Conservation (phyloP, 2,888 invertebrate species). For the Endotricha flammealis region DNA sequence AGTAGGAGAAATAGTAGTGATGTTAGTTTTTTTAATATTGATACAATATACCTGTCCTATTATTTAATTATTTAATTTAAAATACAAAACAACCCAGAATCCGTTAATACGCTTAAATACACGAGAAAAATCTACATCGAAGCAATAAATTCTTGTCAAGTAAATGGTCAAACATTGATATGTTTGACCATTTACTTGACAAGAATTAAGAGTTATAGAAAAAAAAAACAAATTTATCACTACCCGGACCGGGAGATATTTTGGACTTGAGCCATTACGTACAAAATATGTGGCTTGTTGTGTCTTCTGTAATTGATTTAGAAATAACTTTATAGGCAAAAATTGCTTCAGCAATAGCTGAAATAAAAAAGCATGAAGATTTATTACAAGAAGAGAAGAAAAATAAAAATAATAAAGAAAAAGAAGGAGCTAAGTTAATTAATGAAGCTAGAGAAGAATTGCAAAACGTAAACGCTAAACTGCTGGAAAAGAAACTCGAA, state of each 20-base stretch:
- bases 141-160: too few species aligned
- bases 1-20: constrained; percentile 42
- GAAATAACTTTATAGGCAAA: constrained; percentile 30
- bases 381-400: constrained; percentile 31
- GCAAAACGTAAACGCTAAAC: constrained; percentile 46
- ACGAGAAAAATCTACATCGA: too few species aligned
- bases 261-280: too few species aligned
- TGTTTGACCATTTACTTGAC: too few species aligned
- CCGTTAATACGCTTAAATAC: too few species aligned
- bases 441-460: constrained; percentile 57
- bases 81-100: too few species aligned
- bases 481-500: constrained; percentile 56
- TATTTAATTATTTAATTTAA: too few species aligned
- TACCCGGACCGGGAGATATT: too few species aligned
- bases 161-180: too few species aligned
- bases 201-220: too few species aligned
- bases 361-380: constrained; percentile 32
- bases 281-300: neutral
- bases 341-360: constrained; percentile 28
- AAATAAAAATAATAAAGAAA: constrained; percentile 43
- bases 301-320: neutral
- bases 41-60: neutral
- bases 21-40: constrained; percentile 32
- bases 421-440: constrained; percentile 41
- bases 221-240: too few species aligned